These are phyloP conservation scores for Vicugna pacos DNA, from an alignment of 2,113 vertebrate species.

Conservation along the genomic window DNA sequence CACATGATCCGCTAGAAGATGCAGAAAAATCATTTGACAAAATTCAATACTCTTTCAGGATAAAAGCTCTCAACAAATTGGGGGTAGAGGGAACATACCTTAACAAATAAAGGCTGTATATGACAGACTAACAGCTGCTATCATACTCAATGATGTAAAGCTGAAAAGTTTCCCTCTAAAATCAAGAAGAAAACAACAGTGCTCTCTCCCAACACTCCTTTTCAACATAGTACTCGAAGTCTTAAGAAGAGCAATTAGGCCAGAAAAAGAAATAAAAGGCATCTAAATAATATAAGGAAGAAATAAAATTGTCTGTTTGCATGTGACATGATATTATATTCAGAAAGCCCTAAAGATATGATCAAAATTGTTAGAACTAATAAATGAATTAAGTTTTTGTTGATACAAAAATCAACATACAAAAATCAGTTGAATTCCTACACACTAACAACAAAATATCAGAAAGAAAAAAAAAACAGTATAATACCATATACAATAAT, in stretches of 20 bases:
- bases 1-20: too few species aligned
- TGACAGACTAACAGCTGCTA: too few species aligned
- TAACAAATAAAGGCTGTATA: not conserved
- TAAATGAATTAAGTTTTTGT: not conserved
- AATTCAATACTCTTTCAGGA: too few species aligned
- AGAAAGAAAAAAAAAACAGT: too few species aligned
- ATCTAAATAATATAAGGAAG: not conserved
- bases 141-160: too few species aligned
- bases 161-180: not conserved
- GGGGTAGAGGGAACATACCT: not conserved
- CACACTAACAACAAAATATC: not conserved
- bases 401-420: too few species aligned
- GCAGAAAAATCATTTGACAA: too few species aligned
- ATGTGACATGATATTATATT: too few species aligned
- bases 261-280: not conserved
- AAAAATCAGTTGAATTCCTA: not conserved
- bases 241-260: not conserved
- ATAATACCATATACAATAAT: too few species aligned
- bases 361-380: not conserved
- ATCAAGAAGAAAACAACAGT: not conserved
- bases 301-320: too few species aligned
- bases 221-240: not conserved
- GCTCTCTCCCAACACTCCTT: not conserved
- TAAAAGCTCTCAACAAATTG: too few species aligned
- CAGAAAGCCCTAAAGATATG: not conserved